Evolutionary conservation across 1,140 invertebrate species (phyloP), one percentile per base, ranked within the genome.

Genomic region (Bombus confusus): DNA sequence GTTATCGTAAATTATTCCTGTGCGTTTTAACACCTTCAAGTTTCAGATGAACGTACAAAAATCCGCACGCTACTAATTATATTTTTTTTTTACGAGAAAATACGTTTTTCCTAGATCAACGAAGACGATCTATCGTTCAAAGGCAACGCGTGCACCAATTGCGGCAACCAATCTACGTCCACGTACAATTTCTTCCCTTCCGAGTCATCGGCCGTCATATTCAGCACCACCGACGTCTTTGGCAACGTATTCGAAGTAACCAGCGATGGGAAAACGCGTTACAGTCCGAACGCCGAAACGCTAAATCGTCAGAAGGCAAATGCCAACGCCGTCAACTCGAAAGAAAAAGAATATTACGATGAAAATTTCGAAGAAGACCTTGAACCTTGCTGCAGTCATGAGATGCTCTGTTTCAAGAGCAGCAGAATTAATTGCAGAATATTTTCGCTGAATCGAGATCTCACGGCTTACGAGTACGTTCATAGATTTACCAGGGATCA

Each of bases 381-480:
- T 28, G 37, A 62, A 28, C 52, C 68, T 18, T 39, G 3, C 37
- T 87, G 79, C 66, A 80, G 68, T 57, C 90, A 90, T 22, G 39
- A 80, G 52, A 78, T 6, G 37, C 81, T 85, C 22, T 37, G 57
- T 47, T 66, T 81, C 68, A 15, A 41, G 34, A n/a, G 8, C 66
- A 83, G 43, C 34, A 28, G 13, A 22, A 74, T 47, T 52, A 37
- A 73, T 57, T 92, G 76, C 79, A 91, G 93, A 91, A 86, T 95
- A 79, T 94, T 95, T 41, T 88, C 93, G 66, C 86, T 94, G 75
- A 92, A 91, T 86, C 87, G 91, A 71, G 86, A 93, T 85, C 87
- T 93, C 39, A 85, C 90, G 31, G 92, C 89, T 81, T 91, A 91
- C 81, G 94, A 95, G 88, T 94, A 95, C 81, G 87, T 92, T 78